Percentiles rank a stretch among this genome's conserved stretches.
These are phyloP conservation scores for Cepaea nemoralis DNA, from an alignment of 1,140 invertebrate genomes.

Conservation along the genomic window DNA sequence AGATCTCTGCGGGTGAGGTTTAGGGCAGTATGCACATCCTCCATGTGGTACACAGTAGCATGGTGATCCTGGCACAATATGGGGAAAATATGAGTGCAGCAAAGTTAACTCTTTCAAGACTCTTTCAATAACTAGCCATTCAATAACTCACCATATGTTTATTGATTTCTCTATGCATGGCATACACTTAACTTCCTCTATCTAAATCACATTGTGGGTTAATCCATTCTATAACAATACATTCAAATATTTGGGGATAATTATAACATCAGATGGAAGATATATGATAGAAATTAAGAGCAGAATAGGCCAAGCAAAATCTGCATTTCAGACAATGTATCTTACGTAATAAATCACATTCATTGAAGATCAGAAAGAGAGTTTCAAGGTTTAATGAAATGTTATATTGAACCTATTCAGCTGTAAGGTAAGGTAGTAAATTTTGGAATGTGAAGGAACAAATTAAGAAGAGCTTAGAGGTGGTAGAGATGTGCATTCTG, in stretches of 20 bases:
- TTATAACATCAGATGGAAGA: no score
- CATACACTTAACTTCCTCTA: background rate
- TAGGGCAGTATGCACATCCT: background rate
- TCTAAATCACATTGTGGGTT: background rate
- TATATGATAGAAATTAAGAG: no score
- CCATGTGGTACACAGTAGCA: conserved; percentile 14
- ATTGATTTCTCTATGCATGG: background rate
- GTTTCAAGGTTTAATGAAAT: no score
- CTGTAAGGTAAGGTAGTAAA: no score
- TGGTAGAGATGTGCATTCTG: no score
- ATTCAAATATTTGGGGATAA: background rate
- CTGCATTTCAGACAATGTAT: no score
- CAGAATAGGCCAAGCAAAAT: no score
- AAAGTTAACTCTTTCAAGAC: background rate
- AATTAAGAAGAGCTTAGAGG: no score
- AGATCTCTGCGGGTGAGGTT: conserved; percentile 19
- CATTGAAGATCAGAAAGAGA: no score
- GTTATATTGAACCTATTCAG: no score
- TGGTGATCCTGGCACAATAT: background rate
- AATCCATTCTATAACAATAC: background rate
- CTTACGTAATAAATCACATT: no score
- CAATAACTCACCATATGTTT: background rate
- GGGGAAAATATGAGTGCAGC: background rate
- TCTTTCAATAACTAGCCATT: background rate
- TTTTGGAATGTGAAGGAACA: no score